Percentiles rank a stretch among this genome's conserved stretches.
These are phyloP conservation scores for Hydroisotoma schaefferi DNA, from an alignment of 2,888 invertebrate species.

Conservation along the genomic window DNA sequence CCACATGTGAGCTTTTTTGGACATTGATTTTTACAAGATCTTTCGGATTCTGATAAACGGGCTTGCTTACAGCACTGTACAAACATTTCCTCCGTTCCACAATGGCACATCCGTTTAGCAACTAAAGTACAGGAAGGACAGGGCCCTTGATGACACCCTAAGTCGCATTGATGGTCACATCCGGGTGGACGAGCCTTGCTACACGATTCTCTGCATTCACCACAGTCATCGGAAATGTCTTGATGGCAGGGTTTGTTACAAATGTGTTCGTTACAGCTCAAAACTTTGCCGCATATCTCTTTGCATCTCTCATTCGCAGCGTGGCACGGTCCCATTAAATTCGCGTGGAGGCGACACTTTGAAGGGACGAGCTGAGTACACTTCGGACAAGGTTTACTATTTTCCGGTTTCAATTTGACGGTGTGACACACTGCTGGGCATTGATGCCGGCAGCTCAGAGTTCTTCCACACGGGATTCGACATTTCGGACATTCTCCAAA, in stretches of 20 bases:
- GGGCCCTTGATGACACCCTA: constrained; percentile 58
- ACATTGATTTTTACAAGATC: constrained; percentile 77
- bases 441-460: constrained; percentile 62
- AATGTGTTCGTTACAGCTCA: constrained; percentile 28
- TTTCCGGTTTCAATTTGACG: constrained; percentile 53
- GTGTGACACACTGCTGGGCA: constrained; percentile 74
- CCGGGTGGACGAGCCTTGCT: constrained; percentile 51
- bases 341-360: constrained; percentile 34
- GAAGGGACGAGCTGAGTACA: constrained; percentile 26
- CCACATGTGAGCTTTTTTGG: constrained; percentile 79
- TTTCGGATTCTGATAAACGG: constrained; percentile 53
- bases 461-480: constrained; percentile 66
- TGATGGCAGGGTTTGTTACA: constrained; percentile 41
- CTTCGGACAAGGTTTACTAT: constrained; percentile 32
- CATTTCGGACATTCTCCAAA: constrained; percentile 81
- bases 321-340: constrained; percentile 33
- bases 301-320: constrained; percentile 33
- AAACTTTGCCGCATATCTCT: constrained; percentile 31
- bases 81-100: constrained; percentile 71
- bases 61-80: constrained; percentile 67
- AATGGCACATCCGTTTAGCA: constrained; percentile 73
- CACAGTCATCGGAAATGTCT: constrained; percentile 30
- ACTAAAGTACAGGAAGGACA: constrained; percentile 73
- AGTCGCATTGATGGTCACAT: constrained; percentile 54
- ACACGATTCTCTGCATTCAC: constrained; percentile 43